phyloP scores from a whole-genome alignment of 1,140 invertebrate species.

The Trichonephila inaurata region DNA sequence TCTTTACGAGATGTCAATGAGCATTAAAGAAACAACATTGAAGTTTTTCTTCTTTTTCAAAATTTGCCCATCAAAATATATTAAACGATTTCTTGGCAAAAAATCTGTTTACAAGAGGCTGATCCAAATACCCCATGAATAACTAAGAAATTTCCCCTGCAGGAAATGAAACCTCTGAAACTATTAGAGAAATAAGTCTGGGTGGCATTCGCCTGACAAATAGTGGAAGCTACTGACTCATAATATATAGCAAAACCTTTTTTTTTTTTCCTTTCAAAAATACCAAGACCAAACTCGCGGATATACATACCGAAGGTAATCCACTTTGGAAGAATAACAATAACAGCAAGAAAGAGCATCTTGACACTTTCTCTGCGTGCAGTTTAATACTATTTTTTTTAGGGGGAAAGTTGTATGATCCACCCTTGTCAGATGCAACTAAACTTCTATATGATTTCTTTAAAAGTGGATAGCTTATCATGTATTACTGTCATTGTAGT shows the following conservation, averaged over 20 bases:
- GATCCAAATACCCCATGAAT: too few relatives aligned
- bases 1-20: too few relatives aligned
- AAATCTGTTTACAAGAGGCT: not conserved
- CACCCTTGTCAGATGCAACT: not conserved
- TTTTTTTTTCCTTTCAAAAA: not conserved
- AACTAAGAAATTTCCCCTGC: not conserved
- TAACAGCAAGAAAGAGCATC: not conserved
- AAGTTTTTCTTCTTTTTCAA: too few relatives aligned
- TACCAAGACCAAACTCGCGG: not conserved
- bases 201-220: not conserved
- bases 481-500: conserved; percentile 8
- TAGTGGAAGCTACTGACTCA: not conserved
- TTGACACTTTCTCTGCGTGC: not conserved
- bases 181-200: not conserved
- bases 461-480: not conserved
- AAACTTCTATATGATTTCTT: not conserved
- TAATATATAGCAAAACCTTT: not conserved
- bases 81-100: not conserved
- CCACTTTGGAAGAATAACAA: not conserved
- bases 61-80: too few relatives aligned
- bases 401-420: not conserved
- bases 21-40: too few relatives aligned
- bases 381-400: not conserved
- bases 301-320: conserved; percentile 8
- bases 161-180: not conserved